Evolutionary conservation across 2,113 vertebrate genomes (phyloP), one percentile per base, ranked within the genome.

Genomic region (Tupaia chinensis): DNA sequence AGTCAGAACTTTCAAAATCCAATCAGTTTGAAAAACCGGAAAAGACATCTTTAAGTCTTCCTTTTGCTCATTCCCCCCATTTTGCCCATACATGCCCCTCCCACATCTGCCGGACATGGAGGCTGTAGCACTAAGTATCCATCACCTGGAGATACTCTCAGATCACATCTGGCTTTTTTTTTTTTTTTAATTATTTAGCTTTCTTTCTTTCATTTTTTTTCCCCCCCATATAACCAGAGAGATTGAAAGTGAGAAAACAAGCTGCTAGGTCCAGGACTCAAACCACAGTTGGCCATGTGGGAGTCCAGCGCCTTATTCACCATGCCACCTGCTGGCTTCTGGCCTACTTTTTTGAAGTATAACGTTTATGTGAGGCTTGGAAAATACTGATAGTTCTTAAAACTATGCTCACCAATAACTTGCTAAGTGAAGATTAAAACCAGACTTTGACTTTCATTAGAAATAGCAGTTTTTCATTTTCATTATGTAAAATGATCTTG

Each of bases 331-430:
- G 44, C 44, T 44, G 19, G 68, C 4, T 17, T 61, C 23, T 66
- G 15, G 11, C 70, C 5, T 72, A 77, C 5, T 25, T 92, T 94
- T 77, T 60, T 76, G 15, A 89, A 15, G 2, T 68, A 25, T 20
- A 78, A 73, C 11, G 8, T 66, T 81, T 63, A 60, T 69, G 16
- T 61, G 25, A 83, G 15, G 6, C 3, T 54, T 69, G 0, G 27
- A 91, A 87, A 94, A 73, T 73, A 79, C 11, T n/a, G 20, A 60
- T 60, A 76, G 95, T 76, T 85, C 12, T 17, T 73, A 78, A 87
- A 79, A 23, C 9, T 54, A 79, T 84, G 34, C 19, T 78, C 77
- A 81, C 9, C 72, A 2, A 6, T 68, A 78, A 68, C 16, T 61
- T 65, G 19, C 29, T 77, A 77, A 86, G 25, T 81, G 23, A 88